Percentiles rank a stretch among this genome's conserved stretches.
These are phyloP conservation scores for Goniozus legneri DNA, from an alignment of 1,140 invertebrate genomes.

Conservation along the genomic window DNA sequence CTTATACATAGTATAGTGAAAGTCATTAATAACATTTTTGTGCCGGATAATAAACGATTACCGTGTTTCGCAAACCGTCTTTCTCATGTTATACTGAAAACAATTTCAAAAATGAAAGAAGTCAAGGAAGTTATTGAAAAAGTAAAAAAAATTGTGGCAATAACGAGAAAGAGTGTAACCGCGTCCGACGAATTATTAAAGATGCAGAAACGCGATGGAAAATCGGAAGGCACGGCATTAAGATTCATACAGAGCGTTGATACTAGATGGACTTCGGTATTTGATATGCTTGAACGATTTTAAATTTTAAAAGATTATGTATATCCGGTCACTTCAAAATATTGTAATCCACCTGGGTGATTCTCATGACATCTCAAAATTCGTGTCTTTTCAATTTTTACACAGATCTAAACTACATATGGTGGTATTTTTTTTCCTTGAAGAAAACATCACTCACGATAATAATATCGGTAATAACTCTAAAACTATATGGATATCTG, in stretches of 20 bases:
- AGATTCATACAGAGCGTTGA: too few species aligned
- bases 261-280: constrained; percentile 18
- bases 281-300: constrained; percentile 10
- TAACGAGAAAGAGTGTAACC: constrained; percentile 7
- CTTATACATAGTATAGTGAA: too few species aligned
- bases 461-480: too few species aligned
- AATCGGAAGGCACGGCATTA: constrained; percentile 14
- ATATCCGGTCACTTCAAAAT: constrained; percentile 32
- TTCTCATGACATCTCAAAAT: too few species aligned
- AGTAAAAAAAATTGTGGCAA: constrained; percentile 11
- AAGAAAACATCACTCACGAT: too few species aligned
- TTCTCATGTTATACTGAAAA: not conserved
- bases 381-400: too few species aligned
- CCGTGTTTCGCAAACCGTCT: constrained; percentile 1
- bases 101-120: not conserved
- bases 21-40: too few species aligned
- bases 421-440: too few species aligned
- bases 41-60: not conserved
- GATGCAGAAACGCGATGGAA: constrained; percentile 14
- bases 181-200: constrained; percentile 18
- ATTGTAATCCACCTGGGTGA: constrained; percentile 34
- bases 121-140: too few species aligned
- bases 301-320: constrained; percentile 24
- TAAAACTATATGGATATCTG: too few species aligned
- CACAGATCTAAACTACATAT: too few species aligned